phyloP scores from a whole-genome alignment of 2,797 vertebrate genomes.

The Rhyacichthys aspro region DNA sequence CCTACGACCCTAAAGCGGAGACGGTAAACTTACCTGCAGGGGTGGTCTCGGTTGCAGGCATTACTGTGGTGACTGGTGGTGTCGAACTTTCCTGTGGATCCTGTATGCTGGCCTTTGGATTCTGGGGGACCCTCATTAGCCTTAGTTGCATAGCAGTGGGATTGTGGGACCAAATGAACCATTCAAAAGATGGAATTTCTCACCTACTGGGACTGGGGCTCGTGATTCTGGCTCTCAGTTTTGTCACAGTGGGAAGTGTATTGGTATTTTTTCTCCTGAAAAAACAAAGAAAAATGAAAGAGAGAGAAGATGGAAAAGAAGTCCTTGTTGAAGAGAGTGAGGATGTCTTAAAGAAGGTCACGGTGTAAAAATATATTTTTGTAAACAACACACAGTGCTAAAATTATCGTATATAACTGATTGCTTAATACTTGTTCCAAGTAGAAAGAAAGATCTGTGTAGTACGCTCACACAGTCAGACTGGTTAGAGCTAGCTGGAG shows the following conservation, averaged over 20 bases:
- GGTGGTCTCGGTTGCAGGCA: slow-evolving; percentile 77
- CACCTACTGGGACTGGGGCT: slow-evolving; percentile 73
- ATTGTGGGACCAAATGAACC: slow-evolving; percentile 68
- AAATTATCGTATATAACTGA: neutral
- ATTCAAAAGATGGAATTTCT: slow-evolving; percentile 38
- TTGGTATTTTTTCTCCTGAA: slow-evolving; percentile 53
- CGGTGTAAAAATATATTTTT: slow-evolving; percentile 70
- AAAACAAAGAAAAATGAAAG: slow-evolving; percentile 52
- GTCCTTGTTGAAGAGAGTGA: slow-evolving; percentile 70
- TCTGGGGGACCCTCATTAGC: slow-evolving; percentile 79
- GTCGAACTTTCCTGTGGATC: slow-evolving; percentile 79
- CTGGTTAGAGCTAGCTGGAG: too few relatives aligned
- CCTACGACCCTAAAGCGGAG: slow-evolving; percentile 72
- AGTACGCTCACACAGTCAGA: too few relatives aligned
- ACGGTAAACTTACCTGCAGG: slow-evolving; percentile 73
- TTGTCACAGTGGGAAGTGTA: slow-evolving; percentile 54
- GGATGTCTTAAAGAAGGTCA: slow-evolving; percentile 78
- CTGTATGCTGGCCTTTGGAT: slow-evolving; percentile 79
- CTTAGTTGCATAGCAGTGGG: slow-evolving; percentile 78
- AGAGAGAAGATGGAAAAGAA: slow-evolving; percentile 73
- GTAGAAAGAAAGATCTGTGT: too few relatives aligned
- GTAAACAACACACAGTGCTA: neutral
- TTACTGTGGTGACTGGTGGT: slow-evolving; percentile 80
- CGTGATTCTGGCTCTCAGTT: slow-evolving; percentile 71
- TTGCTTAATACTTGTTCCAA: neutral